Conservation (phyloP, 2,797 vertebrate genomes). For the Tiaroga cobitis region DNA sequence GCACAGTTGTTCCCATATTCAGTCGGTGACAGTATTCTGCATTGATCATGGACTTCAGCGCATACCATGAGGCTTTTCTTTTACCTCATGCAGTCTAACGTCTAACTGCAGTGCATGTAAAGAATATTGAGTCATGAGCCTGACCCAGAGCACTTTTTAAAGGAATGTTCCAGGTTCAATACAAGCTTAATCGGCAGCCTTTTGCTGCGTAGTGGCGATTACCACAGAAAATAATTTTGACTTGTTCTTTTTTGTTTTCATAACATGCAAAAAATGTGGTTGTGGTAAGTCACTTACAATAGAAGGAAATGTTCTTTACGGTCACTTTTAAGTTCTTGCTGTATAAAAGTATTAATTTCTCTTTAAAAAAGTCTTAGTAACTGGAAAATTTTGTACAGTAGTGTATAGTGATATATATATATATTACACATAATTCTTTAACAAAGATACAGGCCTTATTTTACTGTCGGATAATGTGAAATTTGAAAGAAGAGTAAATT, state of each 20-base stretch:
- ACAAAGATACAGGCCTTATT: background rate
- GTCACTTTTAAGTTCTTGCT: too few species aligned
- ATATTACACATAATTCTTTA: background rate
- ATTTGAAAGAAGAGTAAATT: background rate
- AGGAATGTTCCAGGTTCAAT: background rate
- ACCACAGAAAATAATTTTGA: background rate
- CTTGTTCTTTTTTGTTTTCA: background rate
- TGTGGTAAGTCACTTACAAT: background rate
- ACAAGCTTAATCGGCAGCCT: background rate
- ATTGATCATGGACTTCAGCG: conserved; percentile 41
- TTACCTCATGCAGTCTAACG: conserved; percentile 14
- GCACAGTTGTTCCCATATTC: conserved; percentile 31
- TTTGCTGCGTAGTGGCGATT: background rate
- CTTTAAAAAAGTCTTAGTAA: too few species aligned
- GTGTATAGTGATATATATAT: too few species aligned
- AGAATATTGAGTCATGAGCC: conserved; percentile 4
- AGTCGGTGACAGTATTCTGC: conserved; percentile 38
- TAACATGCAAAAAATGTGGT: background rate
- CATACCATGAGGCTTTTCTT: conserved; percentile 26
- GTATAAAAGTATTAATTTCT: too few species aligned
- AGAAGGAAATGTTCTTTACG: background rate
- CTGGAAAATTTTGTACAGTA: too few species aligned
- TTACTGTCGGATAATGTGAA: background rate
- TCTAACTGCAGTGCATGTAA: background rate
- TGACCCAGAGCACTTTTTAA: background rate